phyloP scores from a whole-genome alignment of 2,797 vertebrate species.

The Sphenodon punctatus region DNA sequence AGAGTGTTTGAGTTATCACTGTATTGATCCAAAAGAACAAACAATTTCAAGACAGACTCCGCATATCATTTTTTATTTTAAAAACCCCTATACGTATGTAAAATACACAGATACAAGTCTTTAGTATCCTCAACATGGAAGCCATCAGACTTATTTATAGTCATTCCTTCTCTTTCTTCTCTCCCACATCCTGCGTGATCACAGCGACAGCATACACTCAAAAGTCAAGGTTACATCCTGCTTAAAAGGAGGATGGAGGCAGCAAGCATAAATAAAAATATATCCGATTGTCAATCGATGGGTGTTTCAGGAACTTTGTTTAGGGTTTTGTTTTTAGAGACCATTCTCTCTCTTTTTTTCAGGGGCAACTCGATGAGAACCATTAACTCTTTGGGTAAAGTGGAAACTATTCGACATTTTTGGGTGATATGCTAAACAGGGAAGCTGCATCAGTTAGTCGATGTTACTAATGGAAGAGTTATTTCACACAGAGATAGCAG shows the following conservation, averaged over 20 bases:
- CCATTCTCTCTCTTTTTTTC: constrained; percentile 20
- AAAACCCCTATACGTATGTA: too few species aligned
- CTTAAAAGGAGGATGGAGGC: not conserved
- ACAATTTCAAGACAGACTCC: too few species aligned
- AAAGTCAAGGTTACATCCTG: constrained; percentile 18
- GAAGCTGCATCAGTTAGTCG: constrained; percentile 53
- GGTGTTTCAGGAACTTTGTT: constrained; percentile 61
- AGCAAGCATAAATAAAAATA: constrained; percentile 62
- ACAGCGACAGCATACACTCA: not conserved
- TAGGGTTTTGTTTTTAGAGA: constrained; percentile 61
- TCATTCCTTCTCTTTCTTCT: not conserved
- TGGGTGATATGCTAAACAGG: constrained; percentile 52
- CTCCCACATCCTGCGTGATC: not conserved
- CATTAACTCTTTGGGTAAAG: constrained; percentile 35
- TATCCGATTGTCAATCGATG: constrained; percentile 2
- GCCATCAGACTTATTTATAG: not conserved
- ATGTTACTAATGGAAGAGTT: constrained; percentile 57
- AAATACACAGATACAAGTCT: not conserved
- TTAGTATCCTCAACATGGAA: not conserved
- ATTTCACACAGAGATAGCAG: not conserved
- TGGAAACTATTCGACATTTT: constrained; percentile 48
- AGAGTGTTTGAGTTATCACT: too few species aligned
- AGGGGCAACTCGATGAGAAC: constrained; percentile 29
- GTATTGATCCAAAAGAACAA: too few species aligned
- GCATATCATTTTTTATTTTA: too few species aligned